Conservation (phyloP, 2,888 invertebrate genomes). For the Ypsolopha sequella region DNA sequence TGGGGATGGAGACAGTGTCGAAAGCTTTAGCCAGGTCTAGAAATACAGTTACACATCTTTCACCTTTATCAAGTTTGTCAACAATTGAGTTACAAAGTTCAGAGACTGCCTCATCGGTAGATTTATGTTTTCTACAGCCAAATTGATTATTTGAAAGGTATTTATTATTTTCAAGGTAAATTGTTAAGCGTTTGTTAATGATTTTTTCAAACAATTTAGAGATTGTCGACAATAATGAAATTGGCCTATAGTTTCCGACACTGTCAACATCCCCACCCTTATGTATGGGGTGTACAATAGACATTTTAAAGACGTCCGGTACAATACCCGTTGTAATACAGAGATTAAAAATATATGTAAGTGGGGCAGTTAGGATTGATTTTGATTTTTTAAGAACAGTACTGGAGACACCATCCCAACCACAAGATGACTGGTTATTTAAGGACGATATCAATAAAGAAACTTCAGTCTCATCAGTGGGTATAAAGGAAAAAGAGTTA, state of each 20-base stretch:
- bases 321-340: neutral
- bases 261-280: neutral
- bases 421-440: neutral
- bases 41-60: neutral
- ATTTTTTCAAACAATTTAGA: conserved; percentile 3
- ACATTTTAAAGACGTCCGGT: neutral
- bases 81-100: neutral
- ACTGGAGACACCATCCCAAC: neutral
- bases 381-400: neutral
- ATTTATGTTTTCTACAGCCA: conserved; percentile 2
- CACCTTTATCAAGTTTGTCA: neutral
- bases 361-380: neutral
- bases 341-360: neutral
- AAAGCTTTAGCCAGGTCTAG: conserved; percentile 3
- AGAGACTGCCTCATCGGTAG: neutral
- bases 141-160: conserved; percentile 4
- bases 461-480: neutral
- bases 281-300: neutral
- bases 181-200: conserved; percentile 2
- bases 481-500: neutral
- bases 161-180: conserved; percentile 3
- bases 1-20: conserved; percentile 6
- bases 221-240: neutral
- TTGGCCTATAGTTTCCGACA: conserved; percentile 2
- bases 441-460: neutral